Conservation (phyloP, 1,140 invertebrate genomes). For the Marisa cornuarietis region DNA sequence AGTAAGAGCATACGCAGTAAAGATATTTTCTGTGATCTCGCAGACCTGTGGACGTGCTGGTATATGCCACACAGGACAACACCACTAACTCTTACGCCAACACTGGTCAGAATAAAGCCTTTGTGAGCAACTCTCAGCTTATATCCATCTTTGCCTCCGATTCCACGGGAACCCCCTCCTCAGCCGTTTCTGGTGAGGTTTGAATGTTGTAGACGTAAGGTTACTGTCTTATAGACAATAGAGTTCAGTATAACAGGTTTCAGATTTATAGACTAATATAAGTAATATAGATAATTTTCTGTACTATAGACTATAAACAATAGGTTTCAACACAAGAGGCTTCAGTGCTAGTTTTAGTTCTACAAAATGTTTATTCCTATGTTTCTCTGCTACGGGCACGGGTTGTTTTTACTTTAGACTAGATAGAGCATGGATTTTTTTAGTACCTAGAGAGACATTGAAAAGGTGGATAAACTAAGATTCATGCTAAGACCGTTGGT, state of each 20-base stretch:
- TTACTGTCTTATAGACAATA: not conserved
- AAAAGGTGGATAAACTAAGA: too few species aligned
- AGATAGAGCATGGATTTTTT: not conserved
- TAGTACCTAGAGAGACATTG: too few species aligned
- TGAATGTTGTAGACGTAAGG: not conserved
- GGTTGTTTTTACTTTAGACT: not conserved
- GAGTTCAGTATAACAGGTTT: not conserved
- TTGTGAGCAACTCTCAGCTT: constrained; percentile 26
- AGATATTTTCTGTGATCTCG: not conserved
- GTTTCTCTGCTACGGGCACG: too few species aligned
- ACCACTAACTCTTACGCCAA: constrained; percentile 26
- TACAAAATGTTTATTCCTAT: too few species aligned
- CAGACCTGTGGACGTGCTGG: constrained; percentile 34
- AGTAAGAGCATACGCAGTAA: not conserved
- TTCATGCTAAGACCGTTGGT: too few species aligned
- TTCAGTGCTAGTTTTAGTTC: too few species aligned
- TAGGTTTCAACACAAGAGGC: too few species aligned
- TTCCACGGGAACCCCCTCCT: constrained; percentile 28
- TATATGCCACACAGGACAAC: constrained; percentile 35
- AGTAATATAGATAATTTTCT: too few species aligned
- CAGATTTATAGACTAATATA: too few species aligned
- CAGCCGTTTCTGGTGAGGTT: constrained; percentile 23
- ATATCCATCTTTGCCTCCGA: constrained; percentile 28
- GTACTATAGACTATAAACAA: too few species aligned
- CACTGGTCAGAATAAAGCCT: constrained; percentile 23